Evolutionary conservation across 2,113 vertebrate species (phyloP).

Genomic region (Platycercus adscitus): DNA sequence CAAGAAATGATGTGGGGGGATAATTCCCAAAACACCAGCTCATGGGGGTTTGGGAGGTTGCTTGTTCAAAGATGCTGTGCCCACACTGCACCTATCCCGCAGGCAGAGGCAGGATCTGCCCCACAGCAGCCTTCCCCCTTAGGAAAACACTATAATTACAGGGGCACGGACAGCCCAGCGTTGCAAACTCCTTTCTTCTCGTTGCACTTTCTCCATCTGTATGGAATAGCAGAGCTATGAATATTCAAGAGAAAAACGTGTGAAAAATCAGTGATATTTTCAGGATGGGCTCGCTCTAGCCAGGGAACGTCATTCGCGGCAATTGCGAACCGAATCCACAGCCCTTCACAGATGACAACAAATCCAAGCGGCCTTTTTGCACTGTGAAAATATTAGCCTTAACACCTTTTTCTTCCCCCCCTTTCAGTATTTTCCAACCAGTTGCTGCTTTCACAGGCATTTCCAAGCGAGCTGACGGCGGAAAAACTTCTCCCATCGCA

Average conservation of each 20-base stretch:
- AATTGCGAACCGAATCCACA: conserved; percentile 42
- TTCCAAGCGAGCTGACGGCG: neutral
- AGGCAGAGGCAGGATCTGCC: neutral
- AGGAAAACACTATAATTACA: accelerated
- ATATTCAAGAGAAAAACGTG: conserved; percentile 46
- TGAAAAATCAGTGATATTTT: conserved; percentile 43
- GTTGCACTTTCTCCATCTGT: neutral
- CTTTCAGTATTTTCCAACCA: neutral
- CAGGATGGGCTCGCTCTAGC: neutral
- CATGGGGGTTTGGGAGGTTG: neutral
- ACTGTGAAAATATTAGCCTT: conserved; percentile 58
- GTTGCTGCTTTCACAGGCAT: conserved; percentile 55
- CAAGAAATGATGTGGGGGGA: neutral
- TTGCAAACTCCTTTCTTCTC: neutral
- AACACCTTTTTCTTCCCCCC: neutral
- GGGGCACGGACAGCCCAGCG: accelerated
- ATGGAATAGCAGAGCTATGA: neutral
- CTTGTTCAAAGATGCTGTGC: neutral
- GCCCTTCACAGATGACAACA: conserved; percentile 53
- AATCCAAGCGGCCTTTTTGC: conserved; percentile 57
- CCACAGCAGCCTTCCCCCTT: accelerated
- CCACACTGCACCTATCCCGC: accelerated
- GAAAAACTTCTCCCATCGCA: neutral
- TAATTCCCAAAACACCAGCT: neutral
- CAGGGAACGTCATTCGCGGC: conserved; percentile 34